phyloP scores from a whole-genome alignment of 2,797 vertebrate species.

The Monodelphis domestica region DNA sequence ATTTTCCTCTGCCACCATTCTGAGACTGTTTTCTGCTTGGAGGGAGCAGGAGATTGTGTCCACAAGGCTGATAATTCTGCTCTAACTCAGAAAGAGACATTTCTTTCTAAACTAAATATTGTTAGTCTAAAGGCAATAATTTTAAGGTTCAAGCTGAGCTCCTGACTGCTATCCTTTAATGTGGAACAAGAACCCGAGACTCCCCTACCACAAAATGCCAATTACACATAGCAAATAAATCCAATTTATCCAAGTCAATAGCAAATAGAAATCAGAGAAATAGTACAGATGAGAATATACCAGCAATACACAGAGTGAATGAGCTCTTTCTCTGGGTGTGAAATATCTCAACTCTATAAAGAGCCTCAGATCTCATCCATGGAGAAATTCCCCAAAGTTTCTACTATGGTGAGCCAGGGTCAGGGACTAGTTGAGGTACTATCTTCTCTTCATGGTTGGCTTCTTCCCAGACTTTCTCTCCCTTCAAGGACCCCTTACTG shows the following conservation, averaged over 20 bases:
- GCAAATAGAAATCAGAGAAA: background rate
- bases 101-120: background rate
- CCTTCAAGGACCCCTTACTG: background rate
- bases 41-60: no score
- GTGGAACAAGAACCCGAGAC: background rate
- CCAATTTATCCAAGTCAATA: background rate
- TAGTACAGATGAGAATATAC: background rate
- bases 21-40: no score
- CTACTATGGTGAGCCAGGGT: background rate
- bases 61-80: no score
- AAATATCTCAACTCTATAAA: background rate
- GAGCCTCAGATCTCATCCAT: background rate
- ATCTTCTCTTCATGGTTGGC: background rate
- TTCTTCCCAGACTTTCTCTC: background rate
- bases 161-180: background rate
- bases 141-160: background rate
- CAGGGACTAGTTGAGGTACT: background rate
- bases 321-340: background rate
- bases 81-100: no score
- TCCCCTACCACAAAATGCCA: background rate
- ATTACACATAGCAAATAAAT: background rate
- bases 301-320: background rate
- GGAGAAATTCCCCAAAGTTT: background rate
- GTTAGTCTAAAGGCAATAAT: background rate
- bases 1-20: no score